Conservation (phyloP, 2,888 invertebrate species). For the Odiellus spinosus region DNA sequence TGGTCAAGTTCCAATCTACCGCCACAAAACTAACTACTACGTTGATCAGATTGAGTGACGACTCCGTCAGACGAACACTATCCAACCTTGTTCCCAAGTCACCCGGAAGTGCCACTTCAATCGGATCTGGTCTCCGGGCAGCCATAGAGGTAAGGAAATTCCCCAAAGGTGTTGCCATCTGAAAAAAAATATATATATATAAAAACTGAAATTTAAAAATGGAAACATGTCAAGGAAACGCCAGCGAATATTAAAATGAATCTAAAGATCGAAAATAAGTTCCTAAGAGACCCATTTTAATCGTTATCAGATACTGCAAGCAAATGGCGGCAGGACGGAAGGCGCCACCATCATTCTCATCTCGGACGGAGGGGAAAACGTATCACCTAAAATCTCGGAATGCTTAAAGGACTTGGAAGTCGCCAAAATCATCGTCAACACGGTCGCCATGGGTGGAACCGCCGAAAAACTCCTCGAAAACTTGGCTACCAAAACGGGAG, state of each 20-base stretch:
- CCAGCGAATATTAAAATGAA: too few relatives aligned
- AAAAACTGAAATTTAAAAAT: too few relatives aligned
- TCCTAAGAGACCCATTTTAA: too few relatives aligned
- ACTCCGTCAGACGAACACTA: constrained; percentile 12
- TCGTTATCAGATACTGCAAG: too few relatives aligned
- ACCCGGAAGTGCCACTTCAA: constrained; percentile 20
- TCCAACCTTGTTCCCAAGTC: constrained; percentile 15
- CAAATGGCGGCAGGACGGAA: constrained; percentile 6
- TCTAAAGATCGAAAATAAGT: too few relatives aligned
- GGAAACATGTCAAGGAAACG: too few relatives aligned
- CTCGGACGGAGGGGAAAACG: constrained; percentile 16
- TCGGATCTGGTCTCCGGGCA: constrained; percentile 17
- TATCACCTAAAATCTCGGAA: constrained; percentile 15
- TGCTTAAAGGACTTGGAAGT: constrained; percentile 19
- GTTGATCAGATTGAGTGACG: constrained; percentile 15
- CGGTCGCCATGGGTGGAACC: constrained; percentile 19
- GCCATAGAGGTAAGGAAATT: constrained; percentile 11
- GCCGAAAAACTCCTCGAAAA: constrained; percentile 19
- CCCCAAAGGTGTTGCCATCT: too few relatives aligned
- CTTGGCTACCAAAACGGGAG: constrained; percentile 16
- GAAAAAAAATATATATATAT: too few relatives aligned
- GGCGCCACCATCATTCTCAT: constrained; percentile 18
- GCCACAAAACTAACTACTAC: constrained; percentile 9
- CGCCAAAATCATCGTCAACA: constrained; percentile 18
- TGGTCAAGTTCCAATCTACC: constrained; percentile 24